Evolutionary conservation across 2,113 vertebrate genomes (phyloP), one percentile per base, ranked within the genome.

Genomic region (Corythornis cristatus): DNA sequence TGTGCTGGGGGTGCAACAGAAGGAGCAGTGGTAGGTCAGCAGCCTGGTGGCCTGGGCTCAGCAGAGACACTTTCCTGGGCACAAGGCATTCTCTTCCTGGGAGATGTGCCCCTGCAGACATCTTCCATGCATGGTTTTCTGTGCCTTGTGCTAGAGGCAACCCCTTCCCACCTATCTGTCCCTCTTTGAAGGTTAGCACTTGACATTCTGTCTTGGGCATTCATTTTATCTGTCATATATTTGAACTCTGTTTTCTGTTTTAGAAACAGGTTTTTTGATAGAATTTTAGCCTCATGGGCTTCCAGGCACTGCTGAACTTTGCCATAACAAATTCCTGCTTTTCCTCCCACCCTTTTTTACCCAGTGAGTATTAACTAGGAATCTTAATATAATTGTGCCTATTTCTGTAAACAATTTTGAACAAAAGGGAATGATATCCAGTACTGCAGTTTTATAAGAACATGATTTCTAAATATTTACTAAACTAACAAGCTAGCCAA

Each of bases 401-500:
- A 46, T 79, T 78, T 83, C 67, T 91, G 40, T 91, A 94, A 94
- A 91, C 43, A 88, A 13, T 45, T 89, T 76, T 91, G 64, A 71
- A 89, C 70, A 89, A 95, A 93, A 66, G 48, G 56, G 43, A 84
- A 43, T 74, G 67, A 6, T 62, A 67, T 90, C 50, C 61, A 83
- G 45, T 50, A 28, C 58, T 91, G 42, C 42, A 43, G 22, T 81
- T 91, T 73, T 76, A 78, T 33, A 83, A 42, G 48, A 95, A 62
- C 25, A 28, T 14, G 5, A 77, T 93, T 89, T 93, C 53, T 91
- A 95, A 95, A 96, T 95, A 90, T 95, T 95, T 97, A 93, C 88
- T 84, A 82, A 93, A 76, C 73, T 67, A 89, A 8, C 28, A 87
- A 84, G 90, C 66, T 60, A 83, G 48, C 75, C 37, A 81, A 86